Evolutionary conservation across 1,140 invertebrate genomes (phyloP).

Genomic region (Wasmannia auropunctata): DNA sequence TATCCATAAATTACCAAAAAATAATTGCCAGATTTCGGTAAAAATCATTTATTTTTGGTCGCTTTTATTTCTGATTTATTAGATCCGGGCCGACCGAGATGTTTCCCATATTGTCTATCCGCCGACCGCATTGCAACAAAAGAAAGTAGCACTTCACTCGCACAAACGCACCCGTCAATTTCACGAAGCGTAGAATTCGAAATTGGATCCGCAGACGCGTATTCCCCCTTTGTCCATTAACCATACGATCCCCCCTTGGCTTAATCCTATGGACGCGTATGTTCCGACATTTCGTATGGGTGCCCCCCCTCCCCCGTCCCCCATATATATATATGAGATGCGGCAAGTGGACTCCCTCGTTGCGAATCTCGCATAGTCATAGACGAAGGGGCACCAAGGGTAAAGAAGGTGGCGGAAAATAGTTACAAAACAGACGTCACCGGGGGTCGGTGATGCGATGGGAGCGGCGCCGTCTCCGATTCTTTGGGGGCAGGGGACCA

Average conservation of each 20-base stretch:
- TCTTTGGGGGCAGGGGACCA: slow-evolving; percentile 10
- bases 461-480: slow-evolving; percentile 22
- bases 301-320: background rate
- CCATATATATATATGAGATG: slow-evolving; percentile 33
- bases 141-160: slow-evolving; percentile 49
- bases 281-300: slow-evolving; percentile 57
- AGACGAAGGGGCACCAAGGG: slow-evolving; percentile 40
- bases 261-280: slow-evolving; percentile 69
- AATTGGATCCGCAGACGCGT: slow-evolving; percentile 70
- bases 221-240: slow-evolving; percentile 73
- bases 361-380: slow-evolving; percentile 67
- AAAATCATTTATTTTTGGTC: background rate
- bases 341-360: slow-evolving; percentile 60
- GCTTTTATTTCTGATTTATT: slow-evolving; percentile 18
- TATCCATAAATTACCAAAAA: background rate
- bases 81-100: slow-evolving; percentile 17
- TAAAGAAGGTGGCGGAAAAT: slow-evolving; percentile 72
- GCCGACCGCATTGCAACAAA: slow-evolving; percentile 50
- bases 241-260: slow-evolving; percentile 55
- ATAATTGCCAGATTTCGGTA: background rate
- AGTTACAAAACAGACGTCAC: slow-evolving; percentile 73
- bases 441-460: background rate
- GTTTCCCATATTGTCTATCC: slow-evolving; percentile 43
- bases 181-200: slow-evolving; percentile 74
- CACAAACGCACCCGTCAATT: slow-evolving; percentile 69